phyloP scores from a whole-genome alignment of 1,140 invertebrate genomes.

The Calycopis cecrops region DNA sequence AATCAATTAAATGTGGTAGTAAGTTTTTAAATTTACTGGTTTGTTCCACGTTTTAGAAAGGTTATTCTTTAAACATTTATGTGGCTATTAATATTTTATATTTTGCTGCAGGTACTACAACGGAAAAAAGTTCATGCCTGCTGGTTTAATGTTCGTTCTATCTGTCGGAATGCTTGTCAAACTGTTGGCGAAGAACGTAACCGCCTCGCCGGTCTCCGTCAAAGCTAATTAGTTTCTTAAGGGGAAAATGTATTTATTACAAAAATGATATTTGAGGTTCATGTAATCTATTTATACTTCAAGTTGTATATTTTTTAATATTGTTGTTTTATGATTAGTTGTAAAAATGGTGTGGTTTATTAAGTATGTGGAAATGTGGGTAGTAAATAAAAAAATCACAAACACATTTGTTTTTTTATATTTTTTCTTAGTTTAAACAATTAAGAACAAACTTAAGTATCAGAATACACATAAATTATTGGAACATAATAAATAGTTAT shows the following conservation, averaged over 20 bases:
- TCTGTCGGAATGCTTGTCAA: constrained; percentile 75
- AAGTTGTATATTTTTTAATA: not conserved
- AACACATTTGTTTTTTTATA: constrained; percentile 57
- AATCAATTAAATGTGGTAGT: too few species aligned
- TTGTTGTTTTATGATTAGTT: not conserved
- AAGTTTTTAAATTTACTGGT: not conserved
- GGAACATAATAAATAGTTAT: constrained; percentile 61
- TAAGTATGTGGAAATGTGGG: constrained; percentile 19
- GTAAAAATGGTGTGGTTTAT: constrained; percentile 18
- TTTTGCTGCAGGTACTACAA: constrained; percentile 83
- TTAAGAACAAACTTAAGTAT: constrained; percentile 45
- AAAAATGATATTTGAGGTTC: not conserved
- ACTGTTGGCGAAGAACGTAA: constrained; percentile 69
- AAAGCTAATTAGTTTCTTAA: constrained; percentile 42
- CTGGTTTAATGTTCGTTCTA: constrained; percentile 85
- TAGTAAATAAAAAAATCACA: constrained; percentile 35
- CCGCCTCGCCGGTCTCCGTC: constrained; percentile 36
- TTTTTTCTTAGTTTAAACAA: constrained; percentile 65
- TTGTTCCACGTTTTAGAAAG: not conserved
- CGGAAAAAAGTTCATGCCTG: constrained; percentile 96
- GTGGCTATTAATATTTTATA: constrained; percentile 11
- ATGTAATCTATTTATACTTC: not conserved
- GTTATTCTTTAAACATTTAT: not conserved
- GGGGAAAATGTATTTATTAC: not conserved
- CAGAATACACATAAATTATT: constrained; percentile 60